Evolutionary conservation across 1,140 invertebrate species (phyloP).

Genomic region (Conus ventricosus): DNA sequence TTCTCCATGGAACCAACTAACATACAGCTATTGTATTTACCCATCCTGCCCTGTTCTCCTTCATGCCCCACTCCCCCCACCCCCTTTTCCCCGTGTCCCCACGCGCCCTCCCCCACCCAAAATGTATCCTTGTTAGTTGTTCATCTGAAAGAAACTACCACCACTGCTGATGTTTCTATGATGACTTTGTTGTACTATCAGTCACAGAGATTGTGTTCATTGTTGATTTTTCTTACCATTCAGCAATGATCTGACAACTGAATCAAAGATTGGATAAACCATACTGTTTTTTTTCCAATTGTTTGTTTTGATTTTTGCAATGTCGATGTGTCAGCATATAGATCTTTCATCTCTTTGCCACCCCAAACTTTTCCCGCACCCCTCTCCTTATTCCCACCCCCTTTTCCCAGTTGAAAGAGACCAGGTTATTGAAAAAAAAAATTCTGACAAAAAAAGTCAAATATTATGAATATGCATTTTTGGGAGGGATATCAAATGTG

Average conservation of each 20-base stretch:
- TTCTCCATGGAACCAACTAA: neutral
- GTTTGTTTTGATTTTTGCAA: neutral
- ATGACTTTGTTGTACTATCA: constrained; percentile 3
- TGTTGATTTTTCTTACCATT: constrained; percentile 1
- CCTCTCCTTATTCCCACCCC: neutral
- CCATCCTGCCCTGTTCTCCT: neutral
- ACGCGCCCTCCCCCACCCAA: neutral
- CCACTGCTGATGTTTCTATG: constrained; percentile 22
- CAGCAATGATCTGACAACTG: constrained; percentile 20
- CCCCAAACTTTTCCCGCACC: neutral
- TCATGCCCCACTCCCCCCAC: neutral
- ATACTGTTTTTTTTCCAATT: neutral
- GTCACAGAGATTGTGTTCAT: constrained; percentile 22
- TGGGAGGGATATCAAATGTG: neutral
- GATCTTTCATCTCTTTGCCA: neutral
- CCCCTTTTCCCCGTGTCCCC: too few relatives aligned
- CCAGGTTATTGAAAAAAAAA: neutral
- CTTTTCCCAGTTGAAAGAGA: neutral
- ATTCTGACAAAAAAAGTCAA: neutral
- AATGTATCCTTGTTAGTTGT: constrained; percentile 22
- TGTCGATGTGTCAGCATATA: neutral
- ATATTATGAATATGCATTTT: neutral
- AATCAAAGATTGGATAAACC: neutral
- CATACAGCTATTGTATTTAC: neutral
- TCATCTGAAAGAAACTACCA: constrained; percentile 12